Percentiles rank a stretch among this genome's conserved stretches.
These are phyloP conservation scores for Thaumetopoea pityocampa DNA, from an alignment of 1,140 invertebrate genomes.

Conservation along the genomic window DNA sequence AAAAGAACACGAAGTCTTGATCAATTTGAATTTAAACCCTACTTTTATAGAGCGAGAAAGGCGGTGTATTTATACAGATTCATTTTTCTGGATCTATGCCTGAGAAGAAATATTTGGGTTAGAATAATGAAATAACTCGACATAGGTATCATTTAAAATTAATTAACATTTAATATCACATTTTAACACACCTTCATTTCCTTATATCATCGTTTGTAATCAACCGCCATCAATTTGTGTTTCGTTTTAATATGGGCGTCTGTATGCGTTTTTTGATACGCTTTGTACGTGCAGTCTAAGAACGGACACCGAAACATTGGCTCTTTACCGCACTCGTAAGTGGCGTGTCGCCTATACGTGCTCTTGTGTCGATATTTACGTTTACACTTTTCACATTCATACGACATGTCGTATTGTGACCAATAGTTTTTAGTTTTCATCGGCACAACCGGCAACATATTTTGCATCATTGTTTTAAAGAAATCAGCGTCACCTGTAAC, in stretches of 20 bases:
- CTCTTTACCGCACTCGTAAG: conserved; percentile 75
- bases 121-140: conserved; percentile 23
- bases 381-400: conserved; percentile 66
- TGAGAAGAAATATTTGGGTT: background rate
- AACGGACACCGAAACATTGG: conserved; percentile 73
- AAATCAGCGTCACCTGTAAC: conserved; percentile 72
- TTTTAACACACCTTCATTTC: conserved; percentile 31
- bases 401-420: conserved; percentile 58
- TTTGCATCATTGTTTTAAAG: conserved; percentile 68
- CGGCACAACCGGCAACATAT: conserved; percentile 60
- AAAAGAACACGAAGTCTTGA: no score
- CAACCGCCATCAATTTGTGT: conserved; percentile 55
- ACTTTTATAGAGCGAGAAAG: no score
- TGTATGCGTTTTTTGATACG: conserved; percentile 70
- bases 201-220: conserved; percentile 58
- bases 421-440: conserved; percentile 70
- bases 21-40: no score
- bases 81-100: no score
- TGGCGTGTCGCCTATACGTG: conserved; percentile 70
- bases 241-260: conserved; percentile 61
- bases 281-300: conserved; percentile 69
- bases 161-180: conserved; percentile 69
- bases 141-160: conserved; percentile 20
- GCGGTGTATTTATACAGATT: no score
- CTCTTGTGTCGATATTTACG: conserved; percentile 72